These are phyloP conservation scores for Hemaris fuciformis DNA, from an alignment of 2,888 invertebrate species.

Conservation along the genomic window DNA sequence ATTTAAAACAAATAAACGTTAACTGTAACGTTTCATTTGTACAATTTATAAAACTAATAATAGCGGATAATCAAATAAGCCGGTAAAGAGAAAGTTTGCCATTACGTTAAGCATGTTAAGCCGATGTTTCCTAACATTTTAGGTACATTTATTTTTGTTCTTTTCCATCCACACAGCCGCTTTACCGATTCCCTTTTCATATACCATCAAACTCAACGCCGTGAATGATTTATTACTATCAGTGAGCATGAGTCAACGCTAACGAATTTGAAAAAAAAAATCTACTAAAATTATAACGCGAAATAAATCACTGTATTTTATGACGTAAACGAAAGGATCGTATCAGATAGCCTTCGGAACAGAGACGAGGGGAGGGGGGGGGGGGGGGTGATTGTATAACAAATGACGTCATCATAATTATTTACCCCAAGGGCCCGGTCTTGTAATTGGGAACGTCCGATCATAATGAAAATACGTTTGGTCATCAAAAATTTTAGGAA, in stretches of 20 bases:
- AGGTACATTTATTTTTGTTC: neutral
- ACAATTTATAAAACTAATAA: neutral
- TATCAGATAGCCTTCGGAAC: neutral
- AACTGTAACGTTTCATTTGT: neutral
- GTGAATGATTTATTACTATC: slow-evolving; percentile 7
- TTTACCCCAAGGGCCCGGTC: neutral
- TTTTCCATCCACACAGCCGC: neutral
- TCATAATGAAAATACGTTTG: neutral
- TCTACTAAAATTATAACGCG: slow-evolving; percentile 7
- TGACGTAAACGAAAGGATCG: slow-evolving; percentile 2
- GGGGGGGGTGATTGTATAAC: slow-evolving; percentile 7
- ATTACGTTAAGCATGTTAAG: neutral
- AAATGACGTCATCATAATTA: slow-evolving; percentile 7
- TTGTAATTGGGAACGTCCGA: slow-evolving; percentile 10
- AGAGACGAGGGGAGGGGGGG: too few species aligned
- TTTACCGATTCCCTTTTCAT: neutral
- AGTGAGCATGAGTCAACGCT: slow-evolving; percentile 5
- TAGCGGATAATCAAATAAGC: neutral
- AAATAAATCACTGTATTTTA: slow-evolving; percentile 15
- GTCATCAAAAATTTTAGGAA: slow-evolving; percentile 2
- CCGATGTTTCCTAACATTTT: neutral
- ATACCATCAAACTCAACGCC: slow-evolving; percentile 5
- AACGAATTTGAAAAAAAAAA: slow-evolving; percentile 11
- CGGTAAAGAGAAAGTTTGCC: neutral
- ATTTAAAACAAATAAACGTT: too few species aligned